Conservation (phyloP, 2,888 invertebrate species). For the Machimus rusticus region DNA sequence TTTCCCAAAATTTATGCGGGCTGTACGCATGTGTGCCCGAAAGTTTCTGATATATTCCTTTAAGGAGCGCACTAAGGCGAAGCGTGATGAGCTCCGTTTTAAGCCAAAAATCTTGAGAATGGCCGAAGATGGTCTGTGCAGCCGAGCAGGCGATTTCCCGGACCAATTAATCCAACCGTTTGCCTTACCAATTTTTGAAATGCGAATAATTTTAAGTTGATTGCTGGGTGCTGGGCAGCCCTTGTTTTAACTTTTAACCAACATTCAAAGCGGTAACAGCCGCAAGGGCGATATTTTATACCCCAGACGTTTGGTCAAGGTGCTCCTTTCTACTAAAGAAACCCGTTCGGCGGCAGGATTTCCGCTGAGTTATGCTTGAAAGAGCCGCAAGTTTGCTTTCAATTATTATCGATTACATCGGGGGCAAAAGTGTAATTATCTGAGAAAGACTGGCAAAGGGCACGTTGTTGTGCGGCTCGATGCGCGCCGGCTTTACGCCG, state of each 20-base stretch:
- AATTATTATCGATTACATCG: conserved; percentile 40
- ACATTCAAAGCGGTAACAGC: not conserved
- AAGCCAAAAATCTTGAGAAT: not conserved
- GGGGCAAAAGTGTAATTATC: conserved; percentile 35
- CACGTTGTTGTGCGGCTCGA: not conserved
- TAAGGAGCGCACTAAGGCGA: not conserved
- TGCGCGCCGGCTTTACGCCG: not conserved
- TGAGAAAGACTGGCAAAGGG: conserved; percentile 1
- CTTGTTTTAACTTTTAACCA: not conserved
- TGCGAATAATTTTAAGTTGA: conserved; percentile 17
- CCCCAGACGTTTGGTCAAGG: not conserved
- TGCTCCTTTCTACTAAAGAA: not conserved
- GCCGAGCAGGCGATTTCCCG: not conserved
- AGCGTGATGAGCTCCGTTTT: not conserved
- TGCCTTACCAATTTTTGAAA: not conserved
- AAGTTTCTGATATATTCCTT: conserved; percentile 7
- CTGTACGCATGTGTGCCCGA: conserved; percentile 36
- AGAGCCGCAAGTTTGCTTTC: conserved; percentile 12
- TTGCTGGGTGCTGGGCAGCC: not conserved
- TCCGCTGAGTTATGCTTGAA: not conserved
- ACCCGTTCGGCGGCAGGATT: conserved; percentile 5
- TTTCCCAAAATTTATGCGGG: conserved; percentile 22
- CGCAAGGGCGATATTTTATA: not conserved
- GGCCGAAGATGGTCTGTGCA: not conserved
- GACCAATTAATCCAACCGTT: not conserved